Percentiles rank a stretch among this genome's conserved stretches.
These are phyloP conservation scores for Drepana arcuata DNA, from an alignment of 1,140 invertebrate species.

Conservation along the genomic window DNA sequence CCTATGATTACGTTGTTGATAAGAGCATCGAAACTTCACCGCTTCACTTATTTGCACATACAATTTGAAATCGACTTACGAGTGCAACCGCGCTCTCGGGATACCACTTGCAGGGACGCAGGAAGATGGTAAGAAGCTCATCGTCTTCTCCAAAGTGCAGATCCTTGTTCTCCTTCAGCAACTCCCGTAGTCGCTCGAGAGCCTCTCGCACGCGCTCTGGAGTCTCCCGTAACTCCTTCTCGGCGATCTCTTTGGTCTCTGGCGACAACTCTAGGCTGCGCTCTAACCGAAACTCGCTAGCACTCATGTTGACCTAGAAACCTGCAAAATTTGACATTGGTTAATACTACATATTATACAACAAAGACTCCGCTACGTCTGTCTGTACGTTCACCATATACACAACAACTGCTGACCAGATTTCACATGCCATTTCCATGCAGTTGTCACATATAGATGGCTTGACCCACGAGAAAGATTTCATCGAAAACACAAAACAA, in stretches of 20 bases:
- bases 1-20: too few species aligned
- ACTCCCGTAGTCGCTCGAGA: slow-evolving; percentile 74
- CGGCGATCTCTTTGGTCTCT: slow-evolving; percentile 73
- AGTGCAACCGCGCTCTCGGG: slow-evolving; percentile 81
- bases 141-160: slow-evolving; percentile 80
- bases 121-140: slow-evolving; percentile 81
- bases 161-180: slow-evolving; percentile 76
- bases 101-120: slow-evolving; percentile 86
- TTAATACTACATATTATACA: not conserved
- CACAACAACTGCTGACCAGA: too few species aligned
- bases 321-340: not conserved
- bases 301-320: slow-evolving; percentile 26
- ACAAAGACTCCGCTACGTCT: too few species aligned
- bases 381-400: too few species aligned
- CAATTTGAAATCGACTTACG: slow-evolving; percentile 66
- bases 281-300: slow-evolving; percentile 54
- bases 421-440: too few species aligned
- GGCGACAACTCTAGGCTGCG: slow-evolving; percentile 51
- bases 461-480: too few species aligned
- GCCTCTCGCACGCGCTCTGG: slow-evolving; percentile 77
- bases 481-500: too few species aligned
- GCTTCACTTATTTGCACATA: slow-evolving; percentile 3
- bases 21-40: too few species aligned
- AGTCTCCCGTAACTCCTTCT: slow-evolving; percentile 79
- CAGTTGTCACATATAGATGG: too few species aligned